Conservation (phyloP, 2,797 vertebrate genomes). For the Tinamus major region DNA sequence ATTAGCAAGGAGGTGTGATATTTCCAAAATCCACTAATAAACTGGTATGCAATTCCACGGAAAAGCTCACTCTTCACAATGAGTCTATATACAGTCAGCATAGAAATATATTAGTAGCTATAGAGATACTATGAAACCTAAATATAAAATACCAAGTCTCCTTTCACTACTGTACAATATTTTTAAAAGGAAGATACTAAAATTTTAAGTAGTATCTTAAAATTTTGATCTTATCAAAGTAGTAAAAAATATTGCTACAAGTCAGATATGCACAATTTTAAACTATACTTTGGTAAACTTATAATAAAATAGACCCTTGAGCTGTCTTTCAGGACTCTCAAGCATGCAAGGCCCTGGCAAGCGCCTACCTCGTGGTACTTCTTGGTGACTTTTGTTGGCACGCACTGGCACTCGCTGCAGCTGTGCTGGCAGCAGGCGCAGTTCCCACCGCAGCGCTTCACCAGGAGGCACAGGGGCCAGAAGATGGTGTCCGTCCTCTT, state of each 20-base stretch:
- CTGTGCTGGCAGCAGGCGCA: constrained; percentile 93
- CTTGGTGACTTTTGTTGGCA: constrained; percentile 89
- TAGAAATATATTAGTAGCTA: not conserved
- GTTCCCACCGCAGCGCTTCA: constrained; percentile 96
- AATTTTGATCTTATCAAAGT: not conserved
- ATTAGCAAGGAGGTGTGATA: not conserved
- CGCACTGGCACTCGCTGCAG: constrained; percentile 94
- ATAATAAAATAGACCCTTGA: not conserved
- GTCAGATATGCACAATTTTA: not conserved
- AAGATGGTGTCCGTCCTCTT: constrained; percentile 95
- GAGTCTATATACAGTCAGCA: not conserved
- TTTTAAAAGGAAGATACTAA: not conserved
- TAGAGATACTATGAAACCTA: too few relatives aligned
- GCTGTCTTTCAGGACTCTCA: not conserved
- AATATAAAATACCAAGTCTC: too few relatives aligned
- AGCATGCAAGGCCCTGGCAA: not conserved
- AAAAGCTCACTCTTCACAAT: not conserved
- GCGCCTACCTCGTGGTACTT: constrained; percentile 93
- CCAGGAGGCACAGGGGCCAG: constrained; percentile 97
- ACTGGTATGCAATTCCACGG: not conserved
- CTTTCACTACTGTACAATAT: not conserved
- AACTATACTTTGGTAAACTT: not conserved
- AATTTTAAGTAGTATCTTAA: not conserved
- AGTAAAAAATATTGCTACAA: not conserved
- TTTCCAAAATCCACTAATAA: not conserved